These are phyloP conservation scores for Phyto melanocephala DNA, from an alignment of 2,888 invertebrate genomes.

Conservation along the genomic window DNA sequence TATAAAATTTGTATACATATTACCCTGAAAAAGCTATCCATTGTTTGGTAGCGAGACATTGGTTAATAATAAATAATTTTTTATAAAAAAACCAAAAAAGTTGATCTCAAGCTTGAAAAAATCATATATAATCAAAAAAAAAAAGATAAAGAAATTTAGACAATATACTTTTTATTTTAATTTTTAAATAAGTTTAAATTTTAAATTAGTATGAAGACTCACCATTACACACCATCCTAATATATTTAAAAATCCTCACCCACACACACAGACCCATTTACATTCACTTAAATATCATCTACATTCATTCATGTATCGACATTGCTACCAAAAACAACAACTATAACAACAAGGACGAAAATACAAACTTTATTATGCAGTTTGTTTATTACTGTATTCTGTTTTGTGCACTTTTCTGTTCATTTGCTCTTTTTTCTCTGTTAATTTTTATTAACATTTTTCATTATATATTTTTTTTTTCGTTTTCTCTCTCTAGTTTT, in stretches of 20 bases:
- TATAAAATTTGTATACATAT: too few relatives aligned
- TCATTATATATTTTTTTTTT: not conserved
- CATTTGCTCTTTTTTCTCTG: constrained; percentile 38
- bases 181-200: too few relatives aligned
- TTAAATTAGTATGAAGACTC: too few relatives aligned
- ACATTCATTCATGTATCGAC: constrained; percentile 46
- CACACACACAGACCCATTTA: not conserved
- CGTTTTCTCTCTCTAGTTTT: not conserved
- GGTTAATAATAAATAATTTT: too few relatives aligned
- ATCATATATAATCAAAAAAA: too few relatives aligned
- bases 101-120: too few relatives aligned
- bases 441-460: constrained; percentile 56
- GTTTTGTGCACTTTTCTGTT: not conserved
- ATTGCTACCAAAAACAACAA: constrained; percentile 8
- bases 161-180: too few relatives aligned
- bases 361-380: constrained; percentile 42
- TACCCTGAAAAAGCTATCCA: too few relatives aligned
- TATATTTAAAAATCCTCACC: not conserved
- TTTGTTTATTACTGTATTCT: constrained; percentile 42
- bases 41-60: too few relatives aligned
- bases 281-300: constrained; percentile 34
- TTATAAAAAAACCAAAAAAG: too few relatives aligned
- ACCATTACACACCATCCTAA: too few relatives aligned
- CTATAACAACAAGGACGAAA: constrained; percentile 18
- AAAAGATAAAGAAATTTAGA: too few relatives aligned